phyloP scores from a whole-genome alignment of 2,113 vertebrate genomes.

The Caracal caracal region DNA sequence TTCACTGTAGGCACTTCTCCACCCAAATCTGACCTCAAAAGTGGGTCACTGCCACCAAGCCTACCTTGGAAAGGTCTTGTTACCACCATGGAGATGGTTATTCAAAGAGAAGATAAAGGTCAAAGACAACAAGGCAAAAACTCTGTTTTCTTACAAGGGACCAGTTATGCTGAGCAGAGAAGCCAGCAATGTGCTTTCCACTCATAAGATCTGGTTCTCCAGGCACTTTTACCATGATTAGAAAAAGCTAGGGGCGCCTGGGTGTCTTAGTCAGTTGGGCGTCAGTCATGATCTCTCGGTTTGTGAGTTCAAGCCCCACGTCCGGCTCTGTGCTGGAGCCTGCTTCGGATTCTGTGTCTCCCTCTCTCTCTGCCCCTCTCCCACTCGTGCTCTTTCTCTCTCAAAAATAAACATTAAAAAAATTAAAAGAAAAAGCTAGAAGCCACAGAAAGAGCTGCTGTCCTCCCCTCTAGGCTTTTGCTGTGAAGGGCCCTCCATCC shows the following conservation, averaged over 20 bases:
- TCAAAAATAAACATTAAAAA: too few species aligned
- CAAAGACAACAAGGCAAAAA: not conserved
- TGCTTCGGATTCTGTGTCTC: too few species aligned
- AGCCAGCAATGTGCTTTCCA: not conserved
- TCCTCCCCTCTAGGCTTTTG: not conserved
- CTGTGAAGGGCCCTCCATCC: not conserved
- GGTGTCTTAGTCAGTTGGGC: too few species aligned
- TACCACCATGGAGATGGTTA: not conserved
- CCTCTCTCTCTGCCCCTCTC: too few species aligned
- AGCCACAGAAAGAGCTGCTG: not conserved
- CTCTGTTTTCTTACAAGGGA: not conserved
- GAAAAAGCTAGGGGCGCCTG: not conserved
- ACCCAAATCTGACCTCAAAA: not conserved
- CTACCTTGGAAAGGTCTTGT: conserved; percentile 3
- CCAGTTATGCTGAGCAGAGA: not conserved
- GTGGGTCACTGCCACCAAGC: not conserved
- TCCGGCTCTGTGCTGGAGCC: too few species aligned
- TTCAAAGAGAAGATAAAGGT: not conserved
- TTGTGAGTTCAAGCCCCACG: too few species aligned
- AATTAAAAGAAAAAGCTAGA: not conserved
- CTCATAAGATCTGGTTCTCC: not conserved
- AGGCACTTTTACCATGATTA: not conserved
- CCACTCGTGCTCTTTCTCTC: too few species aligned
- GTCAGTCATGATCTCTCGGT: too few species aligned
- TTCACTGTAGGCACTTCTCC: not conserved